Evolutionary conservation across 1,140 invertebrate species (phyloP).

Genomic region (Drosophila kikkawai): DNA sequence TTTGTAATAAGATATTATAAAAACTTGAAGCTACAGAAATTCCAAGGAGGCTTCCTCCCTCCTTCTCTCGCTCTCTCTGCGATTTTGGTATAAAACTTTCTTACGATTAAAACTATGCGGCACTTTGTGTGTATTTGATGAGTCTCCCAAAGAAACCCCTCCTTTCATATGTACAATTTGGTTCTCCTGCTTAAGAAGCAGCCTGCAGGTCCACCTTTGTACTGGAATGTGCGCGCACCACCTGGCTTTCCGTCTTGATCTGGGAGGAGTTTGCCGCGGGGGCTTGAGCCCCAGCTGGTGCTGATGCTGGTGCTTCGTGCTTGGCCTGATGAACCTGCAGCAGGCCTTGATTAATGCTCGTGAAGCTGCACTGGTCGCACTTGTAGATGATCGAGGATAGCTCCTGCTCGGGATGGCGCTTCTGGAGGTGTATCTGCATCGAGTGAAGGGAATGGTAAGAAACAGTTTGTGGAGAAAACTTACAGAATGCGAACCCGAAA

Average conservation of each 20-base stretch:
- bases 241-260: constrained; percentile 66
- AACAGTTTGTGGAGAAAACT: too few relatives aligned
- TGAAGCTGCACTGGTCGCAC: constrained; percentile 67
- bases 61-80: constrained; percentile 8
- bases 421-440: constrained; percentile 71
- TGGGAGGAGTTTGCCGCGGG: constrained; percentile 41
- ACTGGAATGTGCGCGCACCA: constrained; percentile 65
- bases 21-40: not conserved
- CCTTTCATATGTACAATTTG: constrained; percentile 8
- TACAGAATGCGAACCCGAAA: constrained; percentile 86
- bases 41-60: not conserved
- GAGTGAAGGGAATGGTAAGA: not conserved
- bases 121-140: constrained; percentile 23
- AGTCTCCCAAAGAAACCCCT: not conserved
- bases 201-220: constrained; percentile 28
- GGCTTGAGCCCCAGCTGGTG: not conserved
- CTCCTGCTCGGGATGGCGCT: constrained; percentile 76
- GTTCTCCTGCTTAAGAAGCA: constrained; percentile 2
- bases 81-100: constrained; percentile 50
- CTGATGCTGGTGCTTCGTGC: constrained; percentile 45
- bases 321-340: constrained; percentile 77
- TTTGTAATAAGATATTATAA: not conserved
- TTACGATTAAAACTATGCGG: constrained; percentile 18
- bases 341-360: constrained; percentile 76
- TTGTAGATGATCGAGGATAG: constrained; percentile 69